Evolutionary conservation across 2,113 vertebrate species (phyloP), one percentile per base, ranked within the genome.

Genomic region (Zosterops hypoxanthus): DNA sequence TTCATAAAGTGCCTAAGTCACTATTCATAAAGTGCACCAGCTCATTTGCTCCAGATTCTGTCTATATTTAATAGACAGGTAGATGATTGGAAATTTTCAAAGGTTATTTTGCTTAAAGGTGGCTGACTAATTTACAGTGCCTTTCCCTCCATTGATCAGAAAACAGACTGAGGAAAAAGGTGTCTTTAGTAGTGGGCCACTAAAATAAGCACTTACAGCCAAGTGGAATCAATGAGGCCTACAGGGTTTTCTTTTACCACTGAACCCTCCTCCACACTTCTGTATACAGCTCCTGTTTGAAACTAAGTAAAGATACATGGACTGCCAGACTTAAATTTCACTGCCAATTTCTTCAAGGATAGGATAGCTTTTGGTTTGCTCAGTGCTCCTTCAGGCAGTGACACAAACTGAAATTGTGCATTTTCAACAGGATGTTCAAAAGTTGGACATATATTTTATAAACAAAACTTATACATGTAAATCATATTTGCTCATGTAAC

Each of bases 211-310:
- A 50, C 19, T 64, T 20, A 7, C 22, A 53, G 5, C 13, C 49
- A 57, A 70, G 23, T 5, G 33, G 15, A 84, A 49, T 59, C 1
- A 91, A 44, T 25, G 31, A 81, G 41, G 7, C 52, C 22, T 61
- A n/a, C 4, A 21, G 12, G 8, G 8, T 55, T 86, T 31, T 76
- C 17, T 77, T 76, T 49, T 26, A 64, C 9, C 6, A 60, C 19
- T 83, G 34, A 80, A 36, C 2, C 11, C 33, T 18, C 21, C 8
- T 5, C 2, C 3, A 11, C 5, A 8, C 3, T 60, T 29, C 3
- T 86, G 69, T 81, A 28, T 64, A 36, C 21, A 56, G 13, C 21
- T 82, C 13, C 21, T 47, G 12, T n/a, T 80, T 33, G 55, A 86
- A 79, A 76, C 3, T 12, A 68, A 83, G 8, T 24, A 44, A 75